These are phyloP conservation scores for Hylaeus volcanicus DNA, from an alignment of 1,140 invertebrate genomes.

Conservation along the genomic window DNA sequence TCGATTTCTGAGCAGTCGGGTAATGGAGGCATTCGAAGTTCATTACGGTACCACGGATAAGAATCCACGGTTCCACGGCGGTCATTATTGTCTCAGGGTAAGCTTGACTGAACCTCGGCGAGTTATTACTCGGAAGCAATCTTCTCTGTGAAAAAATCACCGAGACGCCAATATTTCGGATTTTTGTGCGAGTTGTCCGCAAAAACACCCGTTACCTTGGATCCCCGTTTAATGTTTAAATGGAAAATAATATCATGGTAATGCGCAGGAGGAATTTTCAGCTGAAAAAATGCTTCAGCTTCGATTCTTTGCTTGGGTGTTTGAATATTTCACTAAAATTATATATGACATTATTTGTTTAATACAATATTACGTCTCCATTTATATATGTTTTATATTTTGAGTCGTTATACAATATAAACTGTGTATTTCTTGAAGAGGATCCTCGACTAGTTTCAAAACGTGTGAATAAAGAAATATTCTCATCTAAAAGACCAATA, in stretches of 20 bases:
- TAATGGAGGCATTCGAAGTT: slow-evolving; percentile 16
- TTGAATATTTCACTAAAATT: neutral
- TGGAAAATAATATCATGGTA: neutral
- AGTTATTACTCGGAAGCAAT: slow-evolving; percentile 28
- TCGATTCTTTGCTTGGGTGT: neutral
- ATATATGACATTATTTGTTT: too few relatives aligned
- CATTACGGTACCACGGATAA: slow-evolving; percentile 20
- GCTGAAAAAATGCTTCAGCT: neutral
- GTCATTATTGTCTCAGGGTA: slow-evolving; percentile 35
- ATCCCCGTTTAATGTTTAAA: neutral
- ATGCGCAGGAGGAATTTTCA: neutral
- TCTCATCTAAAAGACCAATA: too few relatives aligned
- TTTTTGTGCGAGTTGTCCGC: neutral
- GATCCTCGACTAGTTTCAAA: too few relatives aligned
- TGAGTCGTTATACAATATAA: too few relatives aligned
- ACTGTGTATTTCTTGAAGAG: too few relatives aligned
- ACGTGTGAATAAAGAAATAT: too few relatives aligned
- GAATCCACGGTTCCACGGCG: slow-evolving; percentile 17
- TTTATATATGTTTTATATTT: too few relatives aligned
- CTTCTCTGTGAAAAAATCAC: neutral
- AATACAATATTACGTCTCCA: too few relatives aligned
- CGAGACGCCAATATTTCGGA: neutral
- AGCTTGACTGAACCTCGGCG: slow-evolving; percentile 19
- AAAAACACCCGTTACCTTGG: neutral
- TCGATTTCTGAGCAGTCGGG: neutral